Evolutionary conservation across 2,113 vertebrate species (phyloP).

Genomic region (Chaetura pelagica): DNA sequence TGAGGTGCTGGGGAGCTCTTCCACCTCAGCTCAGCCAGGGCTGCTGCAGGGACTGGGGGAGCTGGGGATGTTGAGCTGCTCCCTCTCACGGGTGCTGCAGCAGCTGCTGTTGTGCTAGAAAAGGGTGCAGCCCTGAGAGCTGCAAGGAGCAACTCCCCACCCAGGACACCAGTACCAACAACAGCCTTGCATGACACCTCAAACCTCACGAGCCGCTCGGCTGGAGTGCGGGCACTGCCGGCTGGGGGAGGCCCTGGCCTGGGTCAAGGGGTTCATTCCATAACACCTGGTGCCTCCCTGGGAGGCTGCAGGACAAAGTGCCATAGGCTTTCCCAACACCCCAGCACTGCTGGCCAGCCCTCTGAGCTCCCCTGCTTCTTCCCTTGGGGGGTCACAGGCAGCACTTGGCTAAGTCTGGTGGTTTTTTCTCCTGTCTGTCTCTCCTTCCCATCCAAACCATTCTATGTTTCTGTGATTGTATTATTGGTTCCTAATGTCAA

Average conservation of each 20-base stretch:
- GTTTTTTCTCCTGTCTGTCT: neutral
- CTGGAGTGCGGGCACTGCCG: too few species aligned
- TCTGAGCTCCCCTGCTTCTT: neutral
- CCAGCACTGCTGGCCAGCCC: neutral
- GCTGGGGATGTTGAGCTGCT: too few species aligned
- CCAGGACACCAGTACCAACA: neutral
- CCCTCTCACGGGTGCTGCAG: too few species aligned
- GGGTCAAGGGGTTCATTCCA: too few species aligned
- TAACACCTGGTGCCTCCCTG: too few species aligned
- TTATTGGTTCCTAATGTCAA: neutral
- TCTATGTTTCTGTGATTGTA: neutral
- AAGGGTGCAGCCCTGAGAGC: neutral
- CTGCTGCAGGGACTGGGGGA: too few species aligned
- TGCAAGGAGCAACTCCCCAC: neutral
- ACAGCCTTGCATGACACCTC: neutral
- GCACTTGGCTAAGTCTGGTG: accelerated
- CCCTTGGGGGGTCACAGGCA: accelerated
- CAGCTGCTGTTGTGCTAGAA: too few species aligned
- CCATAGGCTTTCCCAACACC: neutral
- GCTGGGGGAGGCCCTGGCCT: neutral
- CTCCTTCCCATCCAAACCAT: neutral
- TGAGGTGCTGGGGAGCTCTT: too few species aligned
- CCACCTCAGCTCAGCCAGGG: too few species aligned
- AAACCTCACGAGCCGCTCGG: too few species aligned
- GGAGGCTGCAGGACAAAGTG: neutral